phyloP scores from a whole-genome alignment of 2,888 invertebrate genomes.

The Eucriotettix oculatus region DNA sequence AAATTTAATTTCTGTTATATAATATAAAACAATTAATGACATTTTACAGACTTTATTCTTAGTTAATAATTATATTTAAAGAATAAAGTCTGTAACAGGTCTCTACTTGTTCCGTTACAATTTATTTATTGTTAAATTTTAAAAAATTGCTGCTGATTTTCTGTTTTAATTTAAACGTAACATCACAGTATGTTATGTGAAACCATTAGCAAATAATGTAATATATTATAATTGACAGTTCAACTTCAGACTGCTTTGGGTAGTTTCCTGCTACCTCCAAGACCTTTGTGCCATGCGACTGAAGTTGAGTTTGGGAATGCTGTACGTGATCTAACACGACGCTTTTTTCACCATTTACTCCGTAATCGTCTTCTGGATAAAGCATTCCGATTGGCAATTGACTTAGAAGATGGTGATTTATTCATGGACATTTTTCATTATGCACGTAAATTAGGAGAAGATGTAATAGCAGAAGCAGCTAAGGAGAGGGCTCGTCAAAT shows the following conservation, averaged over 20 bases:
- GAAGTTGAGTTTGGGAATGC: conserved; percentile 58
- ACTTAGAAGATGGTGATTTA: conserved; percentile 70
- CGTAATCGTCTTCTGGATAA: conserved; percentile 59
- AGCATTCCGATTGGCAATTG: conserved; percentile 70
- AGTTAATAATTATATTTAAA: too few relatives aligned
- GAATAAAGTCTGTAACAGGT: too few relatives aligned
- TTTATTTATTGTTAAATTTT: too few relatives aligned
- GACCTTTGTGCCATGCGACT: conserved; percentile 45
- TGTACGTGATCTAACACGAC: conserved; percentile 64
- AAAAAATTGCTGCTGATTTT: too few relatives aligned
- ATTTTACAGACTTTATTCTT: too few relatives aligned
- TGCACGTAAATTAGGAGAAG: conserved; percentile 42
- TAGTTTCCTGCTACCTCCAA: conserved; percentile 55
- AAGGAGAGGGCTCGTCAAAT: conserved; percentile 42
- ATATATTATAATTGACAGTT: conserved; percentile 21
- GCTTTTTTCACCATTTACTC: conserved; percentile 74
- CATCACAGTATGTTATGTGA: too few relatives aligned
- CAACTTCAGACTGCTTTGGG: conserved; percentile 63
- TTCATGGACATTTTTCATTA: conserved; percentile 70
- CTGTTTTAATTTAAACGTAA: too few relatives aligned
- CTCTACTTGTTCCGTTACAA: too few relatives aligned
- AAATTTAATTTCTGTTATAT: too few relatives aligned
- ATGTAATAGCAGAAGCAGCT: conserved; percentile 50
- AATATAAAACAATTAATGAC: too few relatives aligned
- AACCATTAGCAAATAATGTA: too few relatives aligned